phyloP scores from a whole-genome alignment of 2,113 vertebrate species.

The Gobio gobio region DNA sequence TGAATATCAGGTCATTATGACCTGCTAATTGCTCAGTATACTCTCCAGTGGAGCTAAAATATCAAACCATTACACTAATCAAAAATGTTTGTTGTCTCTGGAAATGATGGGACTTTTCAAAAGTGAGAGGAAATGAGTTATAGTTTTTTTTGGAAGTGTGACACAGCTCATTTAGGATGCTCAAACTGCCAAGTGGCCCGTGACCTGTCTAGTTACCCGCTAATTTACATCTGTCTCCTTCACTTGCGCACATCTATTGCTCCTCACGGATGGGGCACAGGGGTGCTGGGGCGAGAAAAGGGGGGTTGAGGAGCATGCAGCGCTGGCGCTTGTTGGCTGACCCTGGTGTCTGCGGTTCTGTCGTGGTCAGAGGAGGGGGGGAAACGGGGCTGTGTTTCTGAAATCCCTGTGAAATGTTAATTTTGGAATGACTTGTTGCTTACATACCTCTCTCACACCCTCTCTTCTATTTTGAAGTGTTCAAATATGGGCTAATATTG shows the following conservation, averaged over 20 bases:
- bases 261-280: constrained; percentile 41
- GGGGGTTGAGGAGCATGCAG: constrained; percentile 37
- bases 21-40: not conserved
- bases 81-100: constrained; percentile 27
- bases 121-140: constrained; percentile 23
- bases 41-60: constrained; percentile 13
- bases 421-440: constrained; percentile 64
- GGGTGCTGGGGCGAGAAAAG: constrained; percentile 36
- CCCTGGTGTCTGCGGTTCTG: constrained; percentile 65
- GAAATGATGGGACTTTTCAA: constrained; percentile 26
- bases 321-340: constrained; percentile 51
- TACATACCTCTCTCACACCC: constrained; percentile 63
- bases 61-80: constrained; percentile 16
- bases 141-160: constrained; percentile 36
- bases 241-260: constrained; percentile 9
- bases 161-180: constrained; percentile 43
- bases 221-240: constrained; percentile 43
- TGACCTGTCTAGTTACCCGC: constrained; percentile 39
- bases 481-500: constrained; percentile 42
- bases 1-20: constrained; percentile 40
- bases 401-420: constrained; percentile 64
- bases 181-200: constrained; percentile 25
- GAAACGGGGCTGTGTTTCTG: constrained; percentile 43
- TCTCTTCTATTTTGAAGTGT: constrained; percentile 51
- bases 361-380: constrained; percentile 56